Evolutionary conservation across 2,888 invertebrate species (phyloP), one percentile per base, ranked within the genome.

Genomic region (Platycheirus albimanus): DNA sequence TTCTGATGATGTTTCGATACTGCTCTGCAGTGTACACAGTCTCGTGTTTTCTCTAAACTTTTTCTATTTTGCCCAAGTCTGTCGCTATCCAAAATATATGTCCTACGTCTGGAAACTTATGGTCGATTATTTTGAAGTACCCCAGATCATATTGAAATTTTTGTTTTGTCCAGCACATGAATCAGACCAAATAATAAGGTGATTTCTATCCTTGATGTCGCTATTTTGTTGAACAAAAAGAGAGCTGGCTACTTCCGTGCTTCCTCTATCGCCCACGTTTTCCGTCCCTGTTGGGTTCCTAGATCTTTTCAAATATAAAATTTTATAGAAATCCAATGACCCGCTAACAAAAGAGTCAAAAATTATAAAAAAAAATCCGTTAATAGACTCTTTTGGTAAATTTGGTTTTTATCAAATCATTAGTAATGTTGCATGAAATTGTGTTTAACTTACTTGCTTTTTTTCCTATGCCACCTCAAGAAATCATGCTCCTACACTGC

Each of bases 131-230:
- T 36, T 11, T 19, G 17, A 54, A 56, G 41, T 38, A 20, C 11
- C 41, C 19, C 24, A 56, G 41, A 41, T 38, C 56, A 56, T 56
- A n/a, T 56, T 38, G 38, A 38, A 56, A 41, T 38, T 56, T 56
- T 56, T 56, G n/a, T 56, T 38, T 13, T 38, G 56, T 20, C 56
- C 38, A 19, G 38, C 38, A 20, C 20, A 38, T 38, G 20, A 56
- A 56, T 54, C 54, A 15, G 11, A 54, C 36, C 24, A 24, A 24
- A 24, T 24, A 24, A 24, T 24, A 24, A 24, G 24, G 24, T 24
- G 24, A 24, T 24, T 24, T 24, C 24, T 24, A 24, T 24, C 24
- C 3, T 24, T 24, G 24, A 54, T 20, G 6, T 36, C n/a, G 5
- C 36, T 36, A 36, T 36, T 3, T 11, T 36, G 36, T 36, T 36